Evolutionary conservation across 2,888 invertebrate species (phyloP), one percentile per base, ranked within the genome.

Genomic region (Lottia gigantea): DNA sequence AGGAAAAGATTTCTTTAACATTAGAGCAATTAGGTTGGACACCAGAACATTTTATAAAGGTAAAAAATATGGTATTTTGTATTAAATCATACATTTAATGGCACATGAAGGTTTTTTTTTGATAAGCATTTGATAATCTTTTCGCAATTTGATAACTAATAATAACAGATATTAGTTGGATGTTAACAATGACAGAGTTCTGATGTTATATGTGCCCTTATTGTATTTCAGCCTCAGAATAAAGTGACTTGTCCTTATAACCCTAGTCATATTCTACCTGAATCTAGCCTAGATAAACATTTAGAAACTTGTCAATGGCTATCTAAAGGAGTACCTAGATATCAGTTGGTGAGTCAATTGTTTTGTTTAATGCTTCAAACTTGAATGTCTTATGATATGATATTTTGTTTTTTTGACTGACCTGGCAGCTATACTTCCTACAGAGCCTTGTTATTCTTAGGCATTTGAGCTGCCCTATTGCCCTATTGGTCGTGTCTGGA

Each of bases 221-320:
- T 49, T 49, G 8, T 49, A 49, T 49, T 55, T n/a, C 66, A 81
- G 82, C 74, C 67, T 16, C 71, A 74, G 64, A 75, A 73, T 62
- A 63, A 65, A 62, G 72, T 75, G 46, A 69, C 69, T 0, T 85
- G 85, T 72, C 80, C 79, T 3, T 72, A 77, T 67, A 73, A 80
- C 66, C 67, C 62, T 11, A 68, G 73, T 62, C 85, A 85, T 68
- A 73, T 74, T 62, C 68, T 84, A 73, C 75, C 80, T 7, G 66
- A 62, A 12, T 65, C 77, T 7, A 70, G 75, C 7, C 68, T 83
- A 23, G 74, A 76, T n/a, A 80, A 79, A 66, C 84, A 84, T 67
- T 64, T 73, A 19, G 62, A 70, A 46, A 64, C 66, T 2, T 84
- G 84, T 78, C 67, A 73, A 23, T 71, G 80, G n/a, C 66, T 72